Evolutionary conservation across 2,113 vertebrate genomes (phyloP).

Genomic region (Loxodonta africana): DNA sequence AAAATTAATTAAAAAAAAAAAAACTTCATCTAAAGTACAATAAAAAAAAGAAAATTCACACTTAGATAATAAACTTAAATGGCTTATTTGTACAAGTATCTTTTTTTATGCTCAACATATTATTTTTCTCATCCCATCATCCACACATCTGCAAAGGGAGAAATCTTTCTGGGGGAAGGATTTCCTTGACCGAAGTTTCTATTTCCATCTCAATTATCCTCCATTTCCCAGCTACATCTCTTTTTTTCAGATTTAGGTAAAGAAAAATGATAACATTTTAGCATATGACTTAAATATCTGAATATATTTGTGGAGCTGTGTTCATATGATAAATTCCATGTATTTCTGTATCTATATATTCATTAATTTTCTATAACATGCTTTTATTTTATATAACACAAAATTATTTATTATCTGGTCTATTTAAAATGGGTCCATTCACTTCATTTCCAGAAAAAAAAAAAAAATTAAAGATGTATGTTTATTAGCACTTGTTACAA

Average conservation of each 20-base stretch:
- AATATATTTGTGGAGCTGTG: background rate
- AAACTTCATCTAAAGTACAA: no score
- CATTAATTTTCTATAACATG: background rate
- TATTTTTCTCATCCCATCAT: background rate
- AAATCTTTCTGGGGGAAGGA: background rate
- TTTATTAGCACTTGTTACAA: background rate
- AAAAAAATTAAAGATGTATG: background rate
- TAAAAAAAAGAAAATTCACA: background rate
- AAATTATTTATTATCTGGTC: background rate
- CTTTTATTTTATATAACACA: background rate
- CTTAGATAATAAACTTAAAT: background rate
- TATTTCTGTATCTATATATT: background rate
- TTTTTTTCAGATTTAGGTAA: background rate
- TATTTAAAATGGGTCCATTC: background rate
- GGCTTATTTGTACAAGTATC: background rate
- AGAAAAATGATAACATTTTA: background rate
- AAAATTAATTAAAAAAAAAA: no score
- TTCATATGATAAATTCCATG: background rate
- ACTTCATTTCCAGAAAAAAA: constrained; percentile 52
- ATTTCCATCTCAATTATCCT: background rate
- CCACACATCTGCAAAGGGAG: background rate
- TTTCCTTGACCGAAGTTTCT: background rate
- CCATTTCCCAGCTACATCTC: rapidly evolving
- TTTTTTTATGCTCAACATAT: background rate
- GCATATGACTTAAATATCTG: background rate